Conservation (phyloP, 2,888 invertebrate genomes). For the Zaprionus lineosus region DNA sequence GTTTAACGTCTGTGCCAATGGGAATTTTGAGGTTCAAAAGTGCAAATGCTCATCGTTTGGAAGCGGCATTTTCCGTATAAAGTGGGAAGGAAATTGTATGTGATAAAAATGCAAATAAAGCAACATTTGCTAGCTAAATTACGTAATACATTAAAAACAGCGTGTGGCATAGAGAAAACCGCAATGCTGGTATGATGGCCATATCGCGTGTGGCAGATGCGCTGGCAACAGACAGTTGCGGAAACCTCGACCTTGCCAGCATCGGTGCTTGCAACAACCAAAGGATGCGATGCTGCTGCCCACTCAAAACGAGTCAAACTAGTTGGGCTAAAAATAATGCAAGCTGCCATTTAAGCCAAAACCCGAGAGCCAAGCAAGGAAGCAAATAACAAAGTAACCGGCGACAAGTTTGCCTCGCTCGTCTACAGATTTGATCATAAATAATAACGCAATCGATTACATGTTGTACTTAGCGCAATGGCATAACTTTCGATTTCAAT, state of each 20-base stretch:
- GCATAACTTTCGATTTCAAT: slow-evolving; percentile 59
- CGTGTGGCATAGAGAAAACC: too few species aligned
- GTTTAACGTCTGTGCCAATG: too few species aligned
- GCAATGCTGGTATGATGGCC: slow-evolving; percentile 27
- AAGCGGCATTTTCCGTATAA: slow-evolving; percentile 43
- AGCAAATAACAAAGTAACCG: slow-evolving; percentile 11
- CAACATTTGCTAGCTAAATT: slow-evolving; percentile 9
- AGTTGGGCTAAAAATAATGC: slow-evolving; percentile 58
- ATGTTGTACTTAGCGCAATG: slow-evolving; percentile 4
- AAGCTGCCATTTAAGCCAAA: slow-evolving; percentile 37
- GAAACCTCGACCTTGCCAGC: slow-evolving; percentile 57
- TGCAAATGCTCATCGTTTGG: slow-evolving; percentile 39
- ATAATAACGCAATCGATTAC: slow-evolving; percentile 51
- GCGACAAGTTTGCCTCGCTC: slow-evolving; percentile 26
- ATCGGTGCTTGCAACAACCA: slow-evolving; percentile 8
- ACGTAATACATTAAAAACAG: too few species aligned
- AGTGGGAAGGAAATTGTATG: slow-evolving; percentile 56
- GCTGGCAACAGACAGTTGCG: slow-evolving; percentile 47
- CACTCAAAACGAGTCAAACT: slow-evolving; percentile 61
- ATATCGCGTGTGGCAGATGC: slow-evolving; percentile 62
- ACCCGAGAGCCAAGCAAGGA: slow-evolving; percentile 28
- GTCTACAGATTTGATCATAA: slow-evolving; percentile 46
- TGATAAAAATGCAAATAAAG: slow-evolving; percentile 64
- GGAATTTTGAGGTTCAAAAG: slow-evolving; percentile 48
- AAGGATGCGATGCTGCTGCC: slow-evolving; percentile 44